phyloP scores from a whole-genome alignment of 2,113 vertebrate species.

The Aspiorhynchus laticeps region DNA sequence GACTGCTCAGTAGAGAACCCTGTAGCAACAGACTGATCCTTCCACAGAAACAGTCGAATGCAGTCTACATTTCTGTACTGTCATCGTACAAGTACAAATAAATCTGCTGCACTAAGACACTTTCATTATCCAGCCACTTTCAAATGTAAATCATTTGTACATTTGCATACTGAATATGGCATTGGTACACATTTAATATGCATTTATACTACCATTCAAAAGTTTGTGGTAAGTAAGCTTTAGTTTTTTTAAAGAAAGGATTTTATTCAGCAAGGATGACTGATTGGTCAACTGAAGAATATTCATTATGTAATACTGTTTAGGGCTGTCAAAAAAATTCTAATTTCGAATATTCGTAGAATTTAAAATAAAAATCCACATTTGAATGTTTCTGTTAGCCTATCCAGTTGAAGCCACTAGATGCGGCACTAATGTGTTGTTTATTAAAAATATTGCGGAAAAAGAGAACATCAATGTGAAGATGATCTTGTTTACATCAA shows the following conservation, averaged over 20 bases:
- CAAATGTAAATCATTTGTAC: neutral
- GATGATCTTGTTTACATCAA: no score
- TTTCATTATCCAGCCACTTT: neutral
- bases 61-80: neutral
- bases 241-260: neutral
- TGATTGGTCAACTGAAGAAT: neutral
- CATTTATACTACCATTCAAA: neutral
- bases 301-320: no score
- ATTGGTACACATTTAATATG: neutral
- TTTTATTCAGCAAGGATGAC: neutral
- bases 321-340: no score
- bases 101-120: neutral
- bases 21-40: neutral
- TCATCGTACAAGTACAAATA: conserved; percentile 1
- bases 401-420: no score
- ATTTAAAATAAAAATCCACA: no score
- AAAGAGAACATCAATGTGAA: no score
- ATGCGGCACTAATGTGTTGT: no score
- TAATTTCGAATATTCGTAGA: no score
- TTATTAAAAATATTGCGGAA: no score
- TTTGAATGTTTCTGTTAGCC: no score
- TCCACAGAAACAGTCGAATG: neutral
- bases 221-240: neutral
- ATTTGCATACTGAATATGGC: neutral
- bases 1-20: neutral